These are phyloP conservation scores for Microcebus jonahi DNA, from an alignment of 2,113 vertebrate genomes.

Conservation along the genomic window DNA sequence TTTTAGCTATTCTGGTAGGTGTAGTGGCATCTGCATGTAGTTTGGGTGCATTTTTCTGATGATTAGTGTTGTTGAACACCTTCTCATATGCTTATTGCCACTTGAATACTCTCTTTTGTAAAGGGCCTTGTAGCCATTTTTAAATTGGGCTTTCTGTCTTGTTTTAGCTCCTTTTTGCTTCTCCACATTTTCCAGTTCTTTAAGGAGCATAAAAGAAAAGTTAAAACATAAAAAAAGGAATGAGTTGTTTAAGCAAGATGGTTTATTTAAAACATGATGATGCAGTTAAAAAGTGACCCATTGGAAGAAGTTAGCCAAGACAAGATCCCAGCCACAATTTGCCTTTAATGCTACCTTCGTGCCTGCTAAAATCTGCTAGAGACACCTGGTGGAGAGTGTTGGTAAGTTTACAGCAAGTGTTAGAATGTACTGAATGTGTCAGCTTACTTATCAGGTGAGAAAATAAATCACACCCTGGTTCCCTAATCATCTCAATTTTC, in stretches of 20 bases:
- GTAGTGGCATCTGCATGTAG: neutral
- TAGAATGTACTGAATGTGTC: neutral
- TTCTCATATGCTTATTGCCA: neutral
- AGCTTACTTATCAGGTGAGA: neutral
- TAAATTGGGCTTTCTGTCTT: neutral
- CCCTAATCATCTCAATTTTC: neutral
- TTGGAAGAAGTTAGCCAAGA: neutral
- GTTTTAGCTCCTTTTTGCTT: neutral
- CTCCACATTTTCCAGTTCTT: neutral
- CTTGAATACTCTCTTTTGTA: neutral
- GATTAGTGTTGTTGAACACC: neutral
- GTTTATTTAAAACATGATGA: neutral
- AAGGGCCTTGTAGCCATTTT: neutral
- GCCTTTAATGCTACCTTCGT: neutral
- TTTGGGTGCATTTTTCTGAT: neutral
- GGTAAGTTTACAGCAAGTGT: neutral
- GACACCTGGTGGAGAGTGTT: constrained; percentile 59
- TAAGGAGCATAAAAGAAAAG: neutral
- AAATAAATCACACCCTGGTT: neutral
- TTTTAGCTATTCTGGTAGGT: neutral
- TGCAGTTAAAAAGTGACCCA: neutral
- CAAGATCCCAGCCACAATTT: neutral
- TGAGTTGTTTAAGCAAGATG: neutral
- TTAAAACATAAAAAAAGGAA: neutral
- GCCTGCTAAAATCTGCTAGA: neutral